phyloP scores from a whole-genome alignment of 2,113 vertebrate species.

The Polypterus senegalus region DNA sequence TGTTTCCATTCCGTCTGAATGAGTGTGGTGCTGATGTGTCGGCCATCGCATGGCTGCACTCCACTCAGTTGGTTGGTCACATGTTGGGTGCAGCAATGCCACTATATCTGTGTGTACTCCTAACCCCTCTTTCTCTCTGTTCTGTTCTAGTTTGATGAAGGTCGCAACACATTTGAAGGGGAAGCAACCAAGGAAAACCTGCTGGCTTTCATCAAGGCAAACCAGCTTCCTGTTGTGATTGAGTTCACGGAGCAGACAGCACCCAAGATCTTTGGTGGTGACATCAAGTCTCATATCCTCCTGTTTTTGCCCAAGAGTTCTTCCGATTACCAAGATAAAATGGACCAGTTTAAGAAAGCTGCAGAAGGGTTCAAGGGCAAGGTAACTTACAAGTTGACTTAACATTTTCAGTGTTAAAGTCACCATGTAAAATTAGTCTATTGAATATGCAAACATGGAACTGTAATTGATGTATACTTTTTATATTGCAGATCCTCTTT shows the following conservation, averaged over 20 bases:
- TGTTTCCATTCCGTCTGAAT: too few relatives aligned
- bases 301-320: constrained; percentile 81
- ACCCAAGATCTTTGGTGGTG: constrained; percentile 96
- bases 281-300: constrained; percentile 94
- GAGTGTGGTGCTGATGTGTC: too few relatives aligned
- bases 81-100: background rate
- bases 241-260: constrained; percentile 97
- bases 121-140: constrained; percentile 4
- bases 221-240: constrained; percentile 89
- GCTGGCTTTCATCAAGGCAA: constrained; percentile 76
- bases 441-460: too few relatives aligned
- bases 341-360: constrained; percentile 80
- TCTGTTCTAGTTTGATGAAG: constrained; percentile 79
- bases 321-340: constrained; percentile 70
- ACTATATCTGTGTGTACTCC: background rate
- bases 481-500: constrained; percentile 76
- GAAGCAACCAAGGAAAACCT: constrained; percentile 75
- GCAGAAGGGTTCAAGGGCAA: constrained; percentile 79
- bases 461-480: background rate
- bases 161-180: constrained; percentile 78
- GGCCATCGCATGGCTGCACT: too few relatives aligned
- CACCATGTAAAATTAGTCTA: background rate
- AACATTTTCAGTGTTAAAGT: too few relatives aligned
- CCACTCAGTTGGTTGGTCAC: too few relatives aligned
- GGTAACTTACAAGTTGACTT: constrained; percentile 40